Evolutionary conservation across 2,888 invertebrate genomes (phyloP).

Genomic region (Sphaerophoria rueppellii): DNA sequence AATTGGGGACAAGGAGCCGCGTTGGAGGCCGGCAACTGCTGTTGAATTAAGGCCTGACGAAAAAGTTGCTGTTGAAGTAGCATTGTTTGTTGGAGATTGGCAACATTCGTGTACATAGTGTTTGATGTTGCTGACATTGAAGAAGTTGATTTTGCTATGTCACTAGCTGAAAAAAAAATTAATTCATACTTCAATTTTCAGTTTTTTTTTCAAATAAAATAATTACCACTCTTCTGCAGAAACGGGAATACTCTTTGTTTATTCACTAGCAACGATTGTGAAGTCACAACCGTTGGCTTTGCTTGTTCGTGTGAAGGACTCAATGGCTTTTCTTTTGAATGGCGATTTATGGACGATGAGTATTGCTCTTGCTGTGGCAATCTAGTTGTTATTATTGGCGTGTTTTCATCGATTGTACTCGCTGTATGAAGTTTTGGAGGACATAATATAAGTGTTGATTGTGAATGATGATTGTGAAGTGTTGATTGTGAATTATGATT

Average conservation of each 20-base stretch:
- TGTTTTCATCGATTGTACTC: slow-evolving; percentile 38
- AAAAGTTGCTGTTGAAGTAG: slow-evolving; percentile 87
- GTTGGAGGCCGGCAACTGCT: slow-evolving; percentile 64
- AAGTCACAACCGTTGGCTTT: neutral
- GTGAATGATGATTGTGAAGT: slow-evolving; percentile 22
- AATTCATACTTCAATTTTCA: neutral
- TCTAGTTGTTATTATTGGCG: slow-evolving; percentile 37
- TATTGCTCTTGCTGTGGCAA: slow-evolving; percentile 30
- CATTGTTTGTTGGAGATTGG: slow-evolving; percentile 87
- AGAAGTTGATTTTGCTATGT: slow-evolving; percentile 43
- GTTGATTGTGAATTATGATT: slow-evolving; percentile 50
- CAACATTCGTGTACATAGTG: slow-evolving; percentile 88
- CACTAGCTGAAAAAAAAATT: slow-evolving; percentile 2
- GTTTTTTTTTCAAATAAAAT: neutral
- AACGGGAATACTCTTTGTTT: slow-evolving; percentile 42
- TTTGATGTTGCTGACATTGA: slow-evolving; percentile 82
- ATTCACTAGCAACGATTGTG: slow-evolving; percentile 18
- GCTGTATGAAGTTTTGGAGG: slow-evolving; percentile 38
- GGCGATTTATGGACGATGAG: slow-evolving; percentile 13
- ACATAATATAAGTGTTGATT: slow-evolving; percentile 55
- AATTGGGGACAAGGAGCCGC: slow-evolving; percentile 79
- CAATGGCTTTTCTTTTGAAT: slow-evolving; percentile 51
- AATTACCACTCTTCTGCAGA: slow-evolving; percentile 42
- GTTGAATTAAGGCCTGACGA: slow-evolving; percentile 83
- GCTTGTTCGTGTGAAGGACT: slow-evolving; percentile 53